Conservation (phyloP, 2,888 invertebrate species). For the Diadromus collaris region DNA sequence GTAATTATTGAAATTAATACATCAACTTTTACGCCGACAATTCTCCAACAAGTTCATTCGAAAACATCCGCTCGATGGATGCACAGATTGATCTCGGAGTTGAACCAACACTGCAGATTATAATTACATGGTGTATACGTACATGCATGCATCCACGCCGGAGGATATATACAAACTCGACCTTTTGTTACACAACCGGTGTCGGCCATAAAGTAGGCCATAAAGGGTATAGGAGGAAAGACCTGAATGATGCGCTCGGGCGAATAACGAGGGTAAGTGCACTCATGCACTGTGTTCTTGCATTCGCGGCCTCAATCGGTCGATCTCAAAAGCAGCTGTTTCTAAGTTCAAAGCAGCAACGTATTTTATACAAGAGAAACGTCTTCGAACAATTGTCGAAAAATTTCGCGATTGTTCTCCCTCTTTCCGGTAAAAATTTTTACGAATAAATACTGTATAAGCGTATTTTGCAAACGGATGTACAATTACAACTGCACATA, state of each 20-base stretch:
- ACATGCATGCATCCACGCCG: neutral
- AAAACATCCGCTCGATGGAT: neutral
- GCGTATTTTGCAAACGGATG: slow-evolving; percentile 40
- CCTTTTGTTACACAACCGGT: slow-evolving; percentile 44
- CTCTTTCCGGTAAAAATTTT: neutral
- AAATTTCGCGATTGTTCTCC: too few relatives aligned
- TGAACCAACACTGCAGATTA: neutral
- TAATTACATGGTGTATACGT: neutral
- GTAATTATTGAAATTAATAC: neutral
- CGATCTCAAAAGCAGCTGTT: slow-evolving; percentile 50
- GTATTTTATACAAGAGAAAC: neutral
- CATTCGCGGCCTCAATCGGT: slow-evolving; percentile 68
- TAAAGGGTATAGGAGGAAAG: slow-evolving; percentile 46
- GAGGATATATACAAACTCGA: slow-evolving; percentile 4
- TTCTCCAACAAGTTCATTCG: neutral
- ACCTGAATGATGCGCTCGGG: slow-evolving; percentile 67
- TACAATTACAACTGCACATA: neutral
- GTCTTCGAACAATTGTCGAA: slow-evolving; percentile 21
- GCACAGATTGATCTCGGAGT: neutral
- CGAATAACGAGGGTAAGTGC: slow-evolving; percentile 70
- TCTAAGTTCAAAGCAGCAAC: slow-evolving; percentile 40
- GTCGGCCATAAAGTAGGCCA: slow-evolving; percentile 47
- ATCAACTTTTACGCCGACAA: neutral
- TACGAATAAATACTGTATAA: slow-evolving; percentile 31
- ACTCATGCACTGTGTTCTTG: slow-evolving; percentile 69